Evolutionary conservation across 2,797 vertebrate species (phyloP), one percentile per base, ranked within the genome.

Genomic region (Fistularia commersonii): DNA sequence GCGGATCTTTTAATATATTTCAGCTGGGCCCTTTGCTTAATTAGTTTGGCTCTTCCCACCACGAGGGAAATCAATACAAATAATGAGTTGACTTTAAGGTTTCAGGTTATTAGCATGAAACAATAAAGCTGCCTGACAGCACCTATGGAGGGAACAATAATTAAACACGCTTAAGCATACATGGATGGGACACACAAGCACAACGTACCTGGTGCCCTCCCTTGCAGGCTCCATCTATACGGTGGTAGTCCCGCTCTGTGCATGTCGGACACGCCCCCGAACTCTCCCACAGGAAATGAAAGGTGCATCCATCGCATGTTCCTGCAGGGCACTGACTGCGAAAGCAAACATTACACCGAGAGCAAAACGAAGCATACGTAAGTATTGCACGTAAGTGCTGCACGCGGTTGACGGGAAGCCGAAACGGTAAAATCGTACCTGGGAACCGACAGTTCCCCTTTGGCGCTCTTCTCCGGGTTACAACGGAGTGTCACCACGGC

Each of bases 281-380:
- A 57, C 94, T 97, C 77, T 98, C 94, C 97, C 96, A 99, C 6
- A 98, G 61, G 54, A 99, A 98, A 73, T 92, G 74, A 77, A 98
- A 99, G 1, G 85, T 90, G 75, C 97, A 99, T 41, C 97, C 95
- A 23, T 99, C 93, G 0, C 97, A 98, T 6, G 97, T 99, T 42
- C 95, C 97, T 0, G 93, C 95, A 0, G 95, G 95, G 53, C 97
- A 99, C 55, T 72, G 84, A 63, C 96, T 98, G 72, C 47, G n/a
- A n/a, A n/a, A 81, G 68, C 6, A n/a, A n/a, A 42, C 6, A 10
- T 40, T n/a, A 40, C 12, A 10, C 38, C 10, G 9, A n/a, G 3
- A 55, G 1, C 63, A 61, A 45, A 69, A 60, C 51, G 3, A 5
- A 40, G 58, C 37, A 76, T 11, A 66, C 2, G 23, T 31, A 43